These are phyloP conservation scores for Aythya baeri DNA, from an alignment of 2,113 vertebrate species.

Conservation along the genomic window DNA sequence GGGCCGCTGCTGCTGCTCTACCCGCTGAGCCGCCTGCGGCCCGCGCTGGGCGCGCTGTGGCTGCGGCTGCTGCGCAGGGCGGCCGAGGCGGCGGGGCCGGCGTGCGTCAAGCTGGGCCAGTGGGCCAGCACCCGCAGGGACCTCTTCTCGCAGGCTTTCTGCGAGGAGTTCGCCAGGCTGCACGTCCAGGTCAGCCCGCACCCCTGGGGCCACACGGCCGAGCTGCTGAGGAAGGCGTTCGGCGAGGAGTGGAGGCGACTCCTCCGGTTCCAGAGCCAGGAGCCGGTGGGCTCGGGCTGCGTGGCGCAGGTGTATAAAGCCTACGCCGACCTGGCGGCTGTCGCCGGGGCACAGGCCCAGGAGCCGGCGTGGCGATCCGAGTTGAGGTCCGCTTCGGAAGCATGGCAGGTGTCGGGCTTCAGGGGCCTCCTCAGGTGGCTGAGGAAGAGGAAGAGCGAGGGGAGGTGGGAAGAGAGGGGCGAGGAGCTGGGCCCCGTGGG, in stretches of 20 bases:
- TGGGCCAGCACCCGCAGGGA: constrained; percentile 96
- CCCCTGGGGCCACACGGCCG: constrained; percentile 87
- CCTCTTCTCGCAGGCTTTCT: constrained; percentile 90
- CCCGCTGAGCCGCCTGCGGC: constrained; percentile 82
- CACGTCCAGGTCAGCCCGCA: constrained; percentile 88
- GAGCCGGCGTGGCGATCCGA: constrained; percentile 53
- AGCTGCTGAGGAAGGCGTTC: constrained; percentile 83
- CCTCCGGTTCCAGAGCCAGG: constrained; percentile 83
- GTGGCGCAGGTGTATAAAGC: constrained; percentile 95
- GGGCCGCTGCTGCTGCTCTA: constrained; percentile 86
- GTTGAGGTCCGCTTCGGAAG: constrained; percentile 74
- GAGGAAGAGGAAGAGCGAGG: constrained; percentile 59
- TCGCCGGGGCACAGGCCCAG: constrained; percentile 72
- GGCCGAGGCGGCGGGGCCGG: constrained; percentile 88
- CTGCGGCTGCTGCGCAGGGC: constrained; percentile 86
- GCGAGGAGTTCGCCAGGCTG: constrained; percentile 86
- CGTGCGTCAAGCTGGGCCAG: constrained; percentile 93
- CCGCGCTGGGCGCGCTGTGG: constrained; percentile 75
- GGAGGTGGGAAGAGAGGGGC: constrained; percentile 11
- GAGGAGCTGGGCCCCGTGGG: constrained; percentile 33
- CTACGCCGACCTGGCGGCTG: constrained; percentile 74
- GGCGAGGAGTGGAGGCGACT: constrained; percentile 84
- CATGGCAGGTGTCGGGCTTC: constrained; percentile 79
- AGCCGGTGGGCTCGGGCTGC: constrained; percentile 92
- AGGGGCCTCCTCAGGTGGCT: constrained; percentile 58